Percentiles rank a stretch among this genome's conserved stretches.
Evolutionary conservation across 2,113 vertebrate genomes (phyloP).

Genomic region (Rynchops niger): DNA sequence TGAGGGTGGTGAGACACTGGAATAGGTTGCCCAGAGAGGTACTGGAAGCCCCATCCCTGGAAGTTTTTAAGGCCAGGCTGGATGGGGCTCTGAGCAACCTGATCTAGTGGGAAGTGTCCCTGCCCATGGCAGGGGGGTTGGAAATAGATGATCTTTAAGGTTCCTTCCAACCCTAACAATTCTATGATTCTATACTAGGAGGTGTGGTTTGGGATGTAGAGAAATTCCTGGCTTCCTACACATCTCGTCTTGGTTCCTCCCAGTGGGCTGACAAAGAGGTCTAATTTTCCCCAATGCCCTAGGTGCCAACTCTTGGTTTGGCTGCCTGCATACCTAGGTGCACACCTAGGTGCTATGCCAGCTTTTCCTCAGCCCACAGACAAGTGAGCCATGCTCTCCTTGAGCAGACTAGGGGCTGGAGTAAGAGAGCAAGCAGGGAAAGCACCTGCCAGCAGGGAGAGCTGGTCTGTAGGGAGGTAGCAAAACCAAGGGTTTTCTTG

Average conservation of each 20-base stretch:
- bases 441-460: background rate
- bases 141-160: too few species aligned
- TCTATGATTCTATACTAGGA: background rate
- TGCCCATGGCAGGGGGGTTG: too few species aligned
- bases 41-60: too few species aligned
- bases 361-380: background rate
- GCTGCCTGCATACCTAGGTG: background rate
- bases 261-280: background rate
- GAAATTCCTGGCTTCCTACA: background rate
- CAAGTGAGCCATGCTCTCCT: background rate
- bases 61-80: too few species aligned
- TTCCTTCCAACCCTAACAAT: too few species aligned
- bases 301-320: background rate
- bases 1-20: too few species aligned
- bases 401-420: background rate
- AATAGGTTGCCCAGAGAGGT: too few species aligned
- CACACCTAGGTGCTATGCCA: background rate
- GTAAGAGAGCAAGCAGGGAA: background rate
- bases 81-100: too few species aligned
- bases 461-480: background rate
- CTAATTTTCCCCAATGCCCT: background rate
- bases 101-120: too few species aligned
- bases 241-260: background rate
- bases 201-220: background rate
- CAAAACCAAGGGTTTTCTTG: background rate